Conservation (phyloP, 1,140 invertebrate genomes). For the Drosophila yakuba region DNA sequence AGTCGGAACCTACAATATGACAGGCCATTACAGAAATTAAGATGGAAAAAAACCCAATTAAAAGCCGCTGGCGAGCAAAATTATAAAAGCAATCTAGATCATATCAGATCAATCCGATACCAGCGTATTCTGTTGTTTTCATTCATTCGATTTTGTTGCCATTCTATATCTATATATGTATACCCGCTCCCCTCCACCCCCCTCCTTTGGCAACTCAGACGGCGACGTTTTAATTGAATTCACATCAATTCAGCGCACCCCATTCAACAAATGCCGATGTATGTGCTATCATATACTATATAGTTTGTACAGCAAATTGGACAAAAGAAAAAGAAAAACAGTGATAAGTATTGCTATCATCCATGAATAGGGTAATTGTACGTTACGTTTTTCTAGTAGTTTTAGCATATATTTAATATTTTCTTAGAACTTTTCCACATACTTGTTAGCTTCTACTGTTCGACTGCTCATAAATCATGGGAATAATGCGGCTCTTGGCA, state of each 20-base stretch:
- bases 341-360: constrained; percentile 1
- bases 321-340: not conserved
- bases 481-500: constrained; percentile 2
- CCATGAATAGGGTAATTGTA: not conserved
- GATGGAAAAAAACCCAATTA: not conserved
- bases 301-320: constrained; percentile 3
- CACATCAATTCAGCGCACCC: constrained; percentile 64
- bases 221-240: constrained; percentile 64
- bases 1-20: no score
- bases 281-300: not conserved
- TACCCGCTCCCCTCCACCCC: not conserved
- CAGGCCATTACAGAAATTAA: not conserved
- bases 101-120: constrained; percentile 35
- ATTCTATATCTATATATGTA: constrained; percentile 12
- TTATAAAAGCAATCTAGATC: constrained; percentile 17
- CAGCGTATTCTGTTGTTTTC: constrained; percentile 22
- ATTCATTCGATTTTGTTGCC: constrained; percentile 37
- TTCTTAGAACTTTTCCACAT: not conserved
- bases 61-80: not conserved
- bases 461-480: constrained; percentile 1
- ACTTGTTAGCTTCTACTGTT: not conserved
- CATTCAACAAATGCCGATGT: constrained; percentile 7
- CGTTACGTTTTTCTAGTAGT: not conserved
- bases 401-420: not conserved
- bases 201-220: not conserved